A percentile compares a stretch with the other conserved stretches of the same genome.
phyloP scores from a whole-genome alignment of 1,140 invertebrate genomes.

The Platorchestia sp. region DNA sequence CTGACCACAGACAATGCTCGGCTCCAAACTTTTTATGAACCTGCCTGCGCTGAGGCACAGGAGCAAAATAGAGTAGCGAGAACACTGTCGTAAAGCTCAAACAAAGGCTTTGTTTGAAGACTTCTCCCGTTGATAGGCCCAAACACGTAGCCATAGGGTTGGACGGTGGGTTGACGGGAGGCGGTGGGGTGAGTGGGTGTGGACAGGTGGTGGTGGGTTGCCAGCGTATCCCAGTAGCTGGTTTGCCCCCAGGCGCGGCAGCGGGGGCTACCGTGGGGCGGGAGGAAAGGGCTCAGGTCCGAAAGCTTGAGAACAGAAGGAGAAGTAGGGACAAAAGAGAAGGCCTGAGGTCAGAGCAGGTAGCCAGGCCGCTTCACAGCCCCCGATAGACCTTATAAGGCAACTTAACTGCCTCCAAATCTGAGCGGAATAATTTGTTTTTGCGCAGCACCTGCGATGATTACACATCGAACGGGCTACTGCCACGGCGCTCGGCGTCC shows the following conservation, averaged over 20 bases:
- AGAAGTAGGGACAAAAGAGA: constrained; percentile 46
- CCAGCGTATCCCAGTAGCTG: constrained; percentile 42
- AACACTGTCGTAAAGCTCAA: constrained; percentile 15
- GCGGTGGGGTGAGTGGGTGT: not conserved
- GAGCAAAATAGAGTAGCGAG: constrained; percentile 30
- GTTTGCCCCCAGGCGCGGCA: not conserved
- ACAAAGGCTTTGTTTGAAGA: constrained; percentile 40
- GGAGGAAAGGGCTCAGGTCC: constrained; percentile 4
- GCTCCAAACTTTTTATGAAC: not conserved
- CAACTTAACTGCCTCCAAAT: constrained; percentile 43
- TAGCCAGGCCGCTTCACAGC: constrained; percentile 32
- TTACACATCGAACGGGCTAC: constrained; percentile 2
- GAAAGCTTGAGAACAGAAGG: constrained; percentile 26
- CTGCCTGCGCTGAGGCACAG: not conserved
- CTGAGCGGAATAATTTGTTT: constrained; percentile 36
- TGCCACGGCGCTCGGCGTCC: not conserved
- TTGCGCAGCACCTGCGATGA: constrained; percentile 14
- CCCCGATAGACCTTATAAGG: constrained; percentile 51
- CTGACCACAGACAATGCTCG: not conserved
- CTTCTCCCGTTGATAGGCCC: constrained; percentile 33
- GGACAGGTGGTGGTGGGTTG: not conserved
- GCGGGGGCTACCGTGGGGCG: not conserved
- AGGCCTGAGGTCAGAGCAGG: constrained; percentile 45
- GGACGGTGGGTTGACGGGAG: not conserved
- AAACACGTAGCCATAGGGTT: constrained; percentile 15